Evolutionary conservation across 2,888 invertebrate species (phyloP), one percentile per base, ranked within the genome.

Genomic region (Clitarchus hookeri): DNA sequence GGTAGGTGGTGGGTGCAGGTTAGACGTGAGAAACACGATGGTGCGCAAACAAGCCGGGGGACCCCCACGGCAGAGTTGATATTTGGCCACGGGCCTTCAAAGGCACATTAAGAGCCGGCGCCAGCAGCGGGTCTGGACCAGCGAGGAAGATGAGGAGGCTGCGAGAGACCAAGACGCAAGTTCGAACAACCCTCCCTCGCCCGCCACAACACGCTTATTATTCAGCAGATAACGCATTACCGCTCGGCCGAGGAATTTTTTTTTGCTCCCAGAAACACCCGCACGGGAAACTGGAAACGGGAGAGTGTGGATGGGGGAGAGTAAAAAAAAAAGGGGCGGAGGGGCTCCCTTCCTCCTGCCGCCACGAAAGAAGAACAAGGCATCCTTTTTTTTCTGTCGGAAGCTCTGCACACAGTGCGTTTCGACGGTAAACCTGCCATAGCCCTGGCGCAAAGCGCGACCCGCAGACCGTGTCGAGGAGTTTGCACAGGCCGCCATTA

Each of bases 401-500:
- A 65, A n/a, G 65, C 65, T 65, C 8, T 8, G 65, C 65, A 65
- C 65, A 65, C 65, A 65, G 65, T 19, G 65, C 65, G 65, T 65
- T n/a, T 65, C 23, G n/a, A 65, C 65, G 65, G 65, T 65, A 65
- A 65, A 65, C 65, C 65, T n/a, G 65, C 23, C 65, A 11, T 19
- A 1, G 8, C 65, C 65, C 65, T 0, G 13, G 6, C 8, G 48
- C 48, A 48, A 6, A 12, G 48, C 48, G 48, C 16, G 65, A 65
- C 65, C 65, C 65, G 65, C 65, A 23, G 65, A 65, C 65, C 65
- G 65, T 65, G 65, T 65, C 19, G 65, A 19, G 65, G 23, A 82
- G 82, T 82, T 82, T 82, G 82, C 82, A 44, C 82, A 82, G 82
- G 13, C 19, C 44, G 44, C 82, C 82, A 82, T 82, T 82, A 82